Conservation (phyloP, 2,113 vertebrate species). For the Cepphus grylle region DNA sequence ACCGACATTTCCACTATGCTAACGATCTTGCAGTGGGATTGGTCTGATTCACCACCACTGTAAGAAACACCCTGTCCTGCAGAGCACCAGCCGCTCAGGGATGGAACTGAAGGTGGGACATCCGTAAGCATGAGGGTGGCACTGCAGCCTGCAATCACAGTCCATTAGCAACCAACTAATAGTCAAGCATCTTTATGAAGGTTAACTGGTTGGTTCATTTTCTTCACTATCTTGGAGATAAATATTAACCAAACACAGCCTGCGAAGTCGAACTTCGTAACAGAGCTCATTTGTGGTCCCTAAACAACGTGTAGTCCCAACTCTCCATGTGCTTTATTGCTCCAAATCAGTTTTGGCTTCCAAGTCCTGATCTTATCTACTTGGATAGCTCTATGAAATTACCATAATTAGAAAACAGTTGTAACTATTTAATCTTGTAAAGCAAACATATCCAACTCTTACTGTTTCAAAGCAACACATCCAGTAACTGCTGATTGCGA, state of each 20-base stretch:
- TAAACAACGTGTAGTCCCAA: not conserved
- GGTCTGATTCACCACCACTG: accelerated
- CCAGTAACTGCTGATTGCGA: accelerated
- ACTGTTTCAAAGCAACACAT: not conserved
- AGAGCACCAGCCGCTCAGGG: accelerated
- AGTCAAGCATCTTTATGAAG: not conserved
- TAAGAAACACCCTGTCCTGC: not conserved
- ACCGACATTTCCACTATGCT: accelerated
- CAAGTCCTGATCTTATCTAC: not conserved
- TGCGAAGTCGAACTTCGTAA: accelerated
- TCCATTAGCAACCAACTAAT: not conserved
- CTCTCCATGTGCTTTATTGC: not conserved
- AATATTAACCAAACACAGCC: not conserved
- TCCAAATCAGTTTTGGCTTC: not conserved
- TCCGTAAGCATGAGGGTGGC: accelerated
- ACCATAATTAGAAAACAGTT: not conserved
- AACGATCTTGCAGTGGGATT: accelerated
- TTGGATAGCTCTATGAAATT: not conserved
- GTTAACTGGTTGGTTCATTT: not conserved
- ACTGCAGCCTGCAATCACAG: not conserved
- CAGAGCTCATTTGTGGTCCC: not conserved
- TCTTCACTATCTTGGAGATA: not conserved
- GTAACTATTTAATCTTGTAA: not conserved
- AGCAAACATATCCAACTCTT: not conserved
- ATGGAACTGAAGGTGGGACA: not conserved